These are phyloP conservation scores for Platygyra sinensis DNA, from an alignment of 64 coral and sea anemone genomes.

Conservation along the genomic window DNA sequence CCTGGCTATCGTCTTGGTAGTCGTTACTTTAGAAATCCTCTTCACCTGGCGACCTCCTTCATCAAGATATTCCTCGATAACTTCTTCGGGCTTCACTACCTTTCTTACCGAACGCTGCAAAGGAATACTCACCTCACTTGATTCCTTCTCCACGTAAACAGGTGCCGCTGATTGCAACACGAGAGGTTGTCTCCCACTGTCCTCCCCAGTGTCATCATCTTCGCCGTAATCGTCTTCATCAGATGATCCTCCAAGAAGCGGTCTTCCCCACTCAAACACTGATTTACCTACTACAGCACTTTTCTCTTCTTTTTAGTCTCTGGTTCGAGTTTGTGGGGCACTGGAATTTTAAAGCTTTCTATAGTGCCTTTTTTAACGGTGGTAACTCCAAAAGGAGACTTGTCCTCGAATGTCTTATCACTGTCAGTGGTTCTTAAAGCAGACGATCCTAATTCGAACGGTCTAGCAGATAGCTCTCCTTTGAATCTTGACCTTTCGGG, in stretches of 20 bases:
- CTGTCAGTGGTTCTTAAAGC: background rate
- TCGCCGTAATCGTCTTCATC: background rate
- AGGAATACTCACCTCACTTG: conserved; percentile 32
- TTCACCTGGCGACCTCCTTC: conserved; percentile 70
- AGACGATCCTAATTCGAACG: conserved; percentile 11
- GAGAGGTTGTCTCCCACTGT: background rate
- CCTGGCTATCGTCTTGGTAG: conserved; percentile 46
- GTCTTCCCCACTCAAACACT: conserved; percentile 24
- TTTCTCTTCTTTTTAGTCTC: background rate
- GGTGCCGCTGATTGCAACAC: conserved; percentile 37
- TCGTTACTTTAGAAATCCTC: conserved; percentile 64
- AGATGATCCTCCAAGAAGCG: conserved; percentile 13
- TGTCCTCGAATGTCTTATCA: background rate
- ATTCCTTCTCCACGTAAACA: conserved; percentile 37
- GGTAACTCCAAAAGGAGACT: background rate
- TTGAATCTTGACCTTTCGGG: background rate
- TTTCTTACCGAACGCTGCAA: conserved; percentile 18
- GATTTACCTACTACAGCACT: no score
- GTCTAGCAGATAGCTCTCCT: background rate
- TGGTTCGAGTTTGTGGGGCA: background rate
- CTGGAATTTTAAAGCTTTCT: background rate
- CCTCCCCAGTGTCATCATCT: background rate
- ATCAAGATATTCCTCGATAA: conserved; percentile 76
- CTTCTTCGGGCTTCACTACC: conserved; percentile 25
- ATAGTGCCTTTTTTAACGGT: background rate